Conservation (phyloP, 2,888 invertebrate genomes). For the Pterobdella sp. region DNA sequence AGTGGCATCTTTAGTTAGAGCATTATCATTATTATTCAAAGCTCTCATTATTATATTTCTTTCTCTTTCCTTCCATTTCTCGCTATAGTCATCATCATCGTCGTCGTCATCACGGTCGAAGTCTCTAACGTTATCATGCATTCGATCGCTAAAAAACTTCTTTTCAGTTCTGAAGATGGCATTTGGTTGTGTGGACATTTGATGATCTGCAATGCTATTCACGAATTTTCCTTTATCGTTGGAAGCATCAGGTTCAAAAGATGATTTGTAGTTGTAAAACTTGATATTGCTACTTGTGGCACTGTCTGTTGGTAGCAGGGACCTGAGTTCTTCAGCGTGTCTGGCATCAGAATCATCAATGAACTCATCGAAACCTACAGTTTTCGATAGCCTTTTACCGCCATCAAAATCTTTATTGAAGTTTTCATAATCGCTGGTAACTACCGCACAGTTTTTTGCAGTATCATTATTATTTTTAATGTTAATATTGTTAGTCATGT, state of each 20-base stretch:
- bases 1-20: neutral
- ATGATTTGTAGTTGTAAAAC: neutral
- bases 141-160: neutral
- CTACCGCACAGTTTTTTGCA: neutral
- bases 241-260: neutral
- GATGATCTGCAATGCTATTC: too few relatives aligned
- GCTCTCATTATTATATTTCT: neutral
- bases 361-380: neutral
- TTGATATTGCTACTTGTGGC: neutral
- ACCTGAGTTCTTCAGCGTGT: neutral
- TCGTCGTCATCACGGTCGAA: neutral
- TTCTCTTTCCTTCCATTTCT: conserved; percentile 6
- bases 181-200: neutral
- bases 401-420: neutral
- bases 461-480: neutral
- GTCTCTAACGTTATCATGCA: neutral
- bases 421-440: too few relatives aligned
- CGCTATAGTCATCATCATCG: conserved; percentile 8
- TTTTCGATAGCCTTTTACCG: neutral
- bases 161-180: neutral
- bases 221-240: neutral
- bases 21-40: neutral
- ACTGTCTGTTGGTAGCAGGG: neutral
- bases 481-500: neutral
- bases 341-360: neutral